Percentiles rank a stretch among this genome's conserved stretches.
Conservation (phyloP, 2,797 vertebrate genomes). For the Manis pentadactyla region DNA sequence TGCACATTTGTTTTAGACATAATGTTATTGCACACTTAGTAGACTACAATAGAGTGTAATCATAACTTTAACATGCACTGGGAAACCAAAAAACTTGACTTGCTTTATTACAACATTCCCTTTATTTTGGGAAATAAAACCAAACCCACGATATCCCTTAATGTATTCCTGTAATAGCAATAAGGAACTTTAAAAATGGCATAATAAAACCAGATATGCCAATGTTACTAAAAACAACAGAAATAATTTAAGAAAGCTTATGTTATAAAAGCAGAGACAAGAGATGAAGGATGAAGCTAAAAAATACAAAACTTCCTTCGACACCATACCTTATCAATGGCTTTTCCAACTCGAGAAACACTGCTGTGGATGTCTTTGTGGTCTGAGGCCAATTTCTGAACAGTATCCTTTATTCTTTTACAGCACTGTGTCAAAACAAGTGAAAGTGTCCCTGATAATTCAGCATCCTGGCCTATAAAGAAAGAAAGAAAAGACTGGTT, state of each 20-base stretch:
- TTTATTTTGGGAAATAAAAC: too few relatives aligned
- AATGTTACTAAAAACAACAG: constrained; percentile 36
- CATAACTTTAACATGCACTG: too few relatives aligned
- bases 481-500: constrained; percentile 63
- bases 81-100: too few relatives aligned
- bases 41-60: too few relatives aligned
- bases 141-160: too few relatives aligned
- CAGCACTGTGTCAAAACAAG: constrained; percentile 92
- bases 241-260: background rate
- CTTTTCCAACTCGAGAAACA: constrained; percentile 92
- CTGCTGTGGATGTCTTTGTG: constrained; percentile 94
- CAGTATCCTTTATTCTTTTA: constrained; percentile 92
- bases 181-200: background rate
- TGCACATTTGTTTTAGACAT: too few relatives aligned
- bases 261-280: background rate
- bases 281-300: background rate
- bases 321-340: constrained; percentile 91
- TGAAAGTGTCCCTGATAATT: constrained; percentile 91
- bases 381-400: constrained; percentile 91
- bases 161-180: background rate
- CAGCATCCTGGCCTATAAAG: constrained; percentile 89
- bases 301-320: background rate
- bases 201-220: background rate
- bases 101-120: too few relatives aligned
- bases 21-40: too few relatives aligned